Percentiles rank a stretch among this genome's conserved stretches.
These are phyloP conservation scores for Lepidocyrtoides sp. DNA, from an alignment of 2,888 invertebrate species.

Conservation along the genomic window DNA sequence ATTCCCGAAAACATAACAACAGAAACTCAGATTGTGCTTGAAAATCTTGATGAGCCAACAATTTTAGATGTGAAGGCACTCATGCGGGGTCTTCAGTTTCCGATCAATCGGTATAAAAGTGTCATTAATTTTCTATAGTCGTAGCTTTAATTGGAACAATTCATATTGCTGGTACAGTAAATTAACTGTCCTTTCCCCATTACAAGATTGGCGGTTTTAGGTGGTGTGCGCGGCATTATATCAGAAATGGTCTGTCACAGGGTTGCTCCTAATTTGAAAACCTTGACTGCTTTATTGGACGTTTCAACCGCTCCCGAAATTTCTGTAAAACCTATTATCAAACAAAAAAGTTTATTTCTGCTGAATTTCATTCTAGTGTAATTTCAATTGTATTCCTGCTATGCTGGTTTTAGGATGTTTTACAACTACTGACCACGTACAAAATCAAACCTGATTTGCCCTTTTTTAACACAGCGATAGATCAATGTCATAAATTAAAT, in stretches of 20 bases:
- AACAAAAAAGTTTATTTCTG: too few relatives aligned
- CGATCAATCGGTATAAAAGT: constrained; percentile 53
- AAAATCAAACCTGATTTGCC: constrained; percentile 91
- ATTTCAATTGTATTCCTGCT: too few relatives aligned
- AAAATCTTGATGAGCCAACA: constrained; percentile 41
- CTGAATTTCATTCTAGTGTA: too few relatives aligned
- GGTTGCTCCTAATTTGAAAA: constrained; percentile 92
- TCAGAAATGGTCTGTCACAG: constrained; percentile 90
- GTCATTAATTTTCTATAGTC: background rate
- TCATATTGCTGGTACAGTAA: background rate
- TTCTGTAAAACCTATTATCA: too few relatives aligned
- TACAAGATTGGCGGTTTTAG: constrained; percentile 91
- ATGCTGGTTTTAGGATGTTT: constrained; percentile 87
- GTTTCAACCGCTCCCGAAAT: too few relatives aligned
- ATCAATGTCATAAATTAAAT: constrained; percentile 91
- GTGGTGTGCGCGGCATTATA: constrained; percentile 93
- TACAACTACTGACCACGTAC: constrained; percentile 89
- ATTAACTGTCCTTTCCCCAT: constrained; percentile 20
- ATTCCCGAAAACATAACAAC: background rate
- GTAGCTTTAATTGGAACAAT: background rate
- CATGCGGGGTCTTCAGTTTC: constrained; percentile 47
- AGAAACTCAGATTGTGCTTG: constrained; percentile 21
- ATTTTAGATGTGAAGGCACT: constrained; percentile 16
- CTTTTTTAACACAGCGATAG: constrained; percentile 95
- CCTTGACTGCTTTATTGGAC: constrained; percentile 92